Base-by-base conservation (phyloP, 2,797 vertebrate species). In the Tragopan temminckii region DNA sequence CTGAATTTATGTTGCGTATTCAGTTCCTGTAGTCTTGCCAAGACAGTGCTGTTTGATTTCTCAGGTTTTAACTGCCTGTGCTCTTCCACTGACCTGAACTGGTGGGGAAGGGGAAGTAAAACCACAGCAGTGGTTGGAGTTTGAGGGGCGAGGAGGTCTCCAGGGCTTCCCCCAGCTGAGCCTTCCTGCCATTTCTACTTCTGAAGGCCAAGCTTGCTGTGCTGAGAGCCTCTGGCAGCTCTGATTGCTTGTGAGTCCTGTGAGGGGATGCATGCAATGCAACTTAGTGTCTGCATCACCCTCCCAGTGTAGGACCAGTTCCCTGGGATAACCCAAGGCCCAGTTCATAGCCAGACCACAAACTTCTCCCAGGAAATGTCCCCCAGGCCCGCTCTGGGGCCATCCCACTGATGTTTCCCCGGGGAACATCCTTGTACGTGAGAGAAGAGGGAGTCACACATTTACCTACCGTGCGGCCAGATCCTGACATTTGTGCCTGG, bases 351-450 rank as follows among this genome's bases (percentile, higher is more conserved):
- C 29, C 46, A 40, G 52, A 38, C 27, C 36, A 58, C 21, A 58
- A 48, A 61, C 7, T 29, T 72, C 8, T 72, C 35, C 53, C 80
- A 52, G 1, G 15, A 29, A n/a, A 11, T 13, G 19, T 52, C 25
- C 23, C 15, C 40, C 52, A 72, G 31, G 36, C 21, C 52, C 78
- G 0, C 29, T 48, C 27, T 64, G 57, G 53, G 62, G 18, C 38
- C 29, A 64, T 27, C 53, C 18, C 0, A 3, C 3, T 33, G 46
- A 17, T 53, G 43, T 11, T 83, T 64, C 40, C 29, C 24, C 19
- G 17, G 13, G 20, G 3, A 86, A 27, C 50, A 42, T 43, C 18
- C 23, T 2, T 1, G 11, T 62, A 38, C 0, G 0, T 57, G 42
- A 90, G n/a, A 80, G 48, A 29, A 75, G 31, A 76, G 38, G 24